phyloP scores from a whole-genome alignment of 2,113 vertebrate species.

The Trichechus manatus region DNA sequence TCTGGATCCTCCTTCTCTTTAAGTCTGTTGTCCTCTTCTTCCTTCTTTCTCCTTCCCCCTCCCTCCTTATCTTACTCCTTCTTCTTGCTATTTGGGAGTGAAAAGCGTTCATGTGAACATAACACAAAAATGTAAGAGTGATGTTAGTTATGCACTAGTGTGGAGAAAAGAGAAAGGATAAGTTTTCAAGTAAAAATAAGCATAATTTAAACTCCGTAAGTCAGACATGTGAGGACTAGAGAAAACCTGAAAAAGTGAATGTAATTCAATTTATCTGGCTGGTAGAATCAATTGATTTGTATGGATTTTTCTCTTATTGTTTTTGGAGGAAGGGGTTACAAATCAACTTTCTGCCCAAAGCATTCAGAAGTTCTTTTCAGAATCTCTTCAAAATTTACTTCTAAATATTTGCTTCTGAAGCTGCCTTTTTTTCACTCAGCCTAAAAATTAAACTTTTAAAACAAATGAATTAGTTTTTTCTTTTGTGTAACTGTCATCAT shows the following conservation, averaged over 20 bases:
- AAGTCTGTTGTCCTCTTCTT: not conserved
- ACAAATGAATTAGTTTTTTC: not conserved
- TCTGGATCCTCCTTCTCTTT: not conserved
- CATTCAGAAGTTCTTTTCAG: not conserved
- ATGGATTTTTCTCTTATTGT: not conserved
- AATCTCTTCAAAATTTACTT: not conserved
- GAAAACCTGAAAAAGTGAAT: too few relatives aligned
- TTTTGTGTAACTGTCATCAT: not conserved
- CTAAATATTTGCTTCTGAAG: not conserved
- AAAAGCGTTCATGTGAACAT: not conserved
- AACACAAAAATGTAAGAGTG: not conserved
- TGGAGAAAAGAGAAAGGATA: not conserved
- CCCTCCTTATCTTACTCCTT: not conserved
- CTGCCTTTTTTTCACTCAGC: not conserved
- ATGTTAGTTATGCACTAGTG: not conserved
- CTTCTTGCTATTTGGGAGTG: not conserved
- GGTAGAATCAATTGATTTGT: not conserved
- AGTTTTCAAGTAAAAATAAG: not conserved
- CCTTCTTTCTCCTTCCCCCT: not conserved
- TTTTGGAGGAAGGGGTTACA: not conserved
- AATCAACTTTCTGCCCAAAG: not conserved
- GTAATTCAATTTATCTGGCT: not conserved
- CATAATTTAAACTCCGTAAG: not conserved
- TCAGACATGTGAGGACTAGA: not conserved
- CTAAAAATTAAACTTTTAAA: not conserved